Conservation (phyloP, 2,113 vertebrate species). For the Corydoras sp. region DNA sequence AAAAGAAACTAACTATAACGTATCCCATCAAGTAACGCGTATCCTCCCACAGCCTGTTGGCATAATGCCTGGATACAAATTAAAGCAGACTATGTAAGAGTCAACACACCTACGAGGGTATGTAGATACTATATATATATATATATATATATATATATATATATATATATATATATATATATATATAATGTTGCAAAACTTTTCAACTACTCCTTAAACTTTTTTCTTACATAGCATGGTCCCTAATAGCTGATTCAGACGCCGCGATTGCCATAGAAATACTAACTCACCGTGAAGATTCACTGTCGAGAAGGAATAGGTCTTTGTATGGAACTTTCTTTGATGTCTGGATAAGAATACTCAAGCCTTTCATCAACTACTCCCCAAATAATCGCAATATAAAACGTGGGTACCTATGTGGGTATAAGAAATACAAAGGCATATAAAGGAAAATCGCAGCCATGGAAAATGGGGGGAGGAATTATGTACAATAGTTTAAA, state of each 20-base stretch:
- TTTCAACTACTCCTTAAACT: no score
- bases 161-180: no score
- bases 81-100: no score
- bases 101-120: no score
- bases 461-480: neutral
- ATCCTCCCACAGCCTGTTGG: slow-evolving; percentile 54
- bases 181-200: no score
- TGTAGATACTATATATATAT: no score
- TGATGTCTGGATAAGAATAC: slow-evolving; percentile 93
- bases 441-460: slow-evolving; percentile 7
- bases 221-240: slow-evolving; percentile 82
- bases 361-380: slow-evolving; percentile 81
- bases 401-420: slow-evolving; percentile 65
- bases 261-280: slow-evolving; percentile 98
- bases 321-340: slow-evolving; percentile 88
- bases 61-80: slow-evolving; percentile 5
- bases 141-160: no score
- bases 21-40: slow-evolving; percentile 61
- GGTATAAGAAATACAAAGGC: slow-evolving; percentile 29
- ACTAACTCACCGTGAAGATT: slow-evolving; percentile 99
- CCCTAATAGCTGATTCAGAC: slow-evolving; percentile 95
- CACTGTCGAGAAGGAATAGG: slow-evolving; percentile 94
- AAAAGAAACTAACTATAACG: slow-evolving; percentile 71
- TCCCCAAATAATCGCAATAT: slow-evolving; percentile 81
- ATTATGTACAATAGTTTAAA: neutral